Conservation (phyloP, 2,888 invertebrate genomes). For the Tiliacea aurago region DNA sequence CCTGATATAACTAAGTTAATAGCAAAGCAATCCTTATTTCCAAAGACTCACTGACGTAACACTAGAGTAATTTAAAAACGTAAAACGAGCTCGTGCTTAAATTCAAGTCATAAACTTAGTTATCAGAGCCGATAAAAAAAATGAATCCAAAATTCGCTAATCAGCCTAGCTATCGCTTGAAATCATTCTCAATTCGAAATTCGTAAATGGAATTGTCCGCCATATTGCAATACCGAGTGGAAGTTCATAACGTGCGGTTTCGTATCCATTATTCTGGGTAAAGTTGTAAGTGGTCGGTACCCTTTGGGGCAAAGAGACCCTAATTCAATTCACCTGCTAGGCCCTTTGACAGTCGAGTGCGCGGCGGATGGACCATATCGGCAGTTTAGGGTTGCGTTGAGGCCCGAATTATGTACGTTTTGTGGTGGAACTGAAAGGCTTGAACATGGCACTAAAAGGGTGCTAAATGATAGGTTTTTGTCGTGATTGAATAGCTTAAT, state of each 20-base stretch:
- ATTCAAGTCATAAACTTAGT: neutral
- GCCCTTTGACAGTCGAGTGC: constrained; percentile 74
- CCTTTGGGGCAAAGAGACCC: constrained; percentile 76
- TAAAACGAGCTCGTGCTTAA: neutral
- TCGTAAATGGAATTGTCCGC: constrained; percentile 63
- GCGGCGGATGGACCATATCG: constrained; percentile 71
- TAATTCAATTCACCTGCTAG: constrained; percentile 84
- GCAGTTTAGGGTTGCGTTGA: constrained; percentile 70
- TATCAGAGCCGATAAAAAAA: neutral
- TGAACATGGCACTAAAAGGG: constrained; percentile 9
- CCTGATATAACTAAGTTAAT: neutral
- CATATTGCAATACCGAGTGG: constrained; percentile 67
- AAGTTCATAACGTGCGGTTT: constrained; percentile 80
- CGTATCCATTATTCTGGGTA: constrained; percentile 84
- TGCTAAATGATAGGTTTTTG: neutral
- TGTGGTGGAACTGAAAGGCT: constrained; percentile 17
- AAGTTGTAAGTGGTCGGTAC: constrained; percentile 82
- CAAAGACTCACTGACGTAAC: neutral
- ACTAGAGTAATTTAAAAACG: neutral
- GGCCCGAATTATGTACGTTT: constrained; percentile 50
- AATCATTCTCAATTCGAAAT: constrained; percentile 53
- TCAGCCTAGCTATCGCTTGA: constrained; percentile 22
- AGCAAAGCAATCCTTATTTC: neutral
- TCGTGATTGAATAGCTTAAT: neutral
- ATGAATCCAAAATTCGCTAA: neutral